Evolutionary conservation across 2,113 vertebrate genomes (phyloP), one percentile per base, ranked within the genome.

Genomic region (Gadus chalcogrammus): DNA sequence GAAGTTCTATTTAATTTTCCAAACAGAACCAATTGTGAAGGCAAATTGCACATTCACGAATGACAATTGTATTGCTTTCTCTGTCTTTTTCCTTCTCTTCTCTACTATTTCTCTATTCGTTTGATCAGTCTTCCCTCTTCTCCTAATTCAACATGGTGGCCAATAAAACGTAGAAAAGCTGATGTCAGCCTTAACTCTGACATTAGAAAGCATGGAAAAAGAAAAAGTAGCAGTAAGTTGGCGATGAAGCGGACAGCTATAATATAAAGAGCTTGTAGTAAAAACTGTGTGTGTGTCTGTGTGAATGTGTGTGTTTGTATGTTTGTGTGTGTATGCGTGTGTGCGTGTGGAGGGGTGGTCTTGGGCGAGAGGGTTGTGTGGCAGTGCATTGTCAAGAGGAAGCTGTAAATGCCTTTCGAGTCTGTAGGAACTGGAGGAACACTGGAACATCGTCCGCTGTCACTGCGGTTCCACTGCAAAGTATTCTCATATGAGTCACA

Each of bases 401-500:
- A 88, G 84, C 78, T 85, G 83, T 84, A 87, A 87, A 88, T 71
- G 79, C 76, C 70, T 48, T 48, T 68, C 60, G 68, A 83, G 81
- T 88, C 71, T 88, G 80, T 84, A 74, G 81, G 82, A 83, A 83
- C 82, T 75, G 79, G 74, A 73, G 79, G 79, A 86, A 88, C 82
- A 86, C 66, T 88, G 75, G 71, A 85, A 89, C 87, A 87, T 82
- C 82, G 79, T 85, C 81, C 74, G 67, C 77, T 89, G 86, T 89
- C 84, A 80, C 73, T 88, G 85, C 72, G 84, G 83, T 85, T 85
- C 83, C 80, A 80, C 73, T 12, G 66, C 79, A 81, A 79, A 78
- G 79, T 81, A 79, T 73, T 89, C 91, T 93, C 93, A 89, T 94
- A 90, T 93, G 92, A 90, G 83, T 81, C 73, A 20, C 9, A 87